Conservation (phyloP, 2,113 vertebrate species). For the Oenanthe melanoleuca region DNA sequence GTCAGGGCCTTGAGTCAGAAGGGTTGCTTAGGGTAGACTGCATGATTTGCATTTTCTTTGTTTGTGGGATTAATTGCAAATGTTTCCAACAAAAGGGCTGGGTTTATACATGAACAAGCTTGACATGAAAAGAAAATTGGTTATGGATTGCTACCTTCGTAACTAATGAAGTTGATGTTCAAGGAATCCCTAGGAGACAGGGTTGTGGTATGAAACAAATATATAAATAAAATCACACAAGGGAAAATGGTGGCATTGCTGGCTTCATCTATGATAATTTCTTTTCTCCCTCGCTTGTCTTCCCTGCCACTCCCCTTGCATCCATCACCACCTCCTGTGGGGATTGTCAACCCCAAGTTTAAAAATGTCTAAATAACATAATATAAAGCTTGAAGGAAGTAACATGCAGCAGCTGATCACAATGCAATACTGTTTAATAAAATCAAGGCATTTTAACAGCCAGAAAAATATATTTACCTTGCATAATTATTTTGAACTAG, state of each 20-base stretch:
- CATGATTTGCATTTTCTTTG: constrained; percentile 79
- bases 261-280: constrained; percentile 24
- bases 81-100: constrained; percentile 76
- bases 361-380: constrained; percentile 47
- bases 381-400: neutral
- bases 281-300: neutral
- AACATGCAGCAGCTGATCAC: neutral
- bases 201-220: constrained; percentile 39
- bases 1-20: constrained; percentile 67
- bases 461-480: neutral
- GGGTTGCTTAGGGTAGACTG: constrained; percentile 61
- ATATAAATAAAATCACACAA: neutral
- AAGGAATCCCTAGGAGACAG: constrained; percentile 68
- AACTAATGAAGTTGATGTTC: constrained; percentile 79
- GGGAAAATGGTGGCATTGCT: neutral
- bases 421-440: constrained; percentile 30
- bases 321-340: constrained; percentile 9
- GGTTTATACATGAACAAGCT: constrained; percentile 74
- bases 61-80: constrained; percentile 80
- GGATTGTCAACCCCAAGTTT: constrained; percentile 8
- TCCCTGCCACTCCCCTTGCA: constrained; percentile 12
- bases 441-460: neutral
- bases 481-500: neutral
- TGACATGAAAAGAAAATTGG: constrained; percentile 80
- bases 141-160: constrained; percentile 81